Base-by-base conservation (phyloP, 2,797 vertebrate species). In the Melopsittacus undulatus region DNA sequence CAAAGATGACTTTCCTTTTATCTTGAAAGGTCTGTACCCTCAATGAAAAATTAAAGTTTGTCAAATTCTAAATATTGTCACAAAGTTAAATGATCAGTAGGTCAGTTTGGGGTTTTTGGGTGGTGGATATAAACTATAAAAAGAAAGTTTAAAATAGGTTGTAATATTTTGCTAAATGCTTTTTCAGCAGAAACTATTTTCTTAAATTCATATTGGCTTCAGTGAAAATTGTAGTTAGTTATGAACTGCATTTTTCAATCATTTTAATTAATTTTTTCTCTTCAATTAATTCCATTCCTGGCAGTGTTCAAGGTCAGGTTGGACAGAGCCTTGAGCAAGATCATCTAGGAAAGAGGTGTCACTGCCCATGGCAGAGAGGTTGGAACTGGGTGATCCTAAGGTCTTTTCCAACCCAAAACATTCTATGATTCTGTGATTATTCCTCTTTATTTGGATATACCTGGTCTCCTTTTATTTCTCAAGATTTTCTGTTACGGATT, bases 331-430 rank as follows among this genome's bases (percentile, higher is more conserved):
- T 34, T 57, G n/a, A n/a, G 22, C n/a, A 59, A 59, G 56, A 36
- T 11, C 10, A 10, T 59, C 56, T 59, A 36, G 14, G n/a, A 59
- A 36, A 24, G 56, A 59, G n/a, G n/a, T 59, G n/a, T 24, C 23
- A 24, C 56, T 59, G n/a, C 23, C n/a, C n/a, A 59, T 24, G 23
- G 22, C n/a, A 36, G 56, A 59, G 56, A 26, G 23, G 14, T 8
- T 56, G 20, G 10, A 30, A 30, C 11, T 49, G 0, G 0, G 43
- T 43, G 27, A 63, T 43, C 27, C 49, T 49, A 10, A 30, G 19
- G 18, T 45, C 6, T 4, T 7, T 59, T 59, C 13, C 29, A 72
- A 9, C 19, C 27, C 24, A 51, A 15, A 1, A 19, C 51, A 5
- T 45, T 63, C 48, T 38, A 13, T 68, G 42, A 42, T 29, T 73